A percentile compares a stretch with the other conserved stretches of the same genome.
phyloP scores from a whole-genome alignment of 1,140 invertebrate genomes.

The Sipha flava region DNA sequence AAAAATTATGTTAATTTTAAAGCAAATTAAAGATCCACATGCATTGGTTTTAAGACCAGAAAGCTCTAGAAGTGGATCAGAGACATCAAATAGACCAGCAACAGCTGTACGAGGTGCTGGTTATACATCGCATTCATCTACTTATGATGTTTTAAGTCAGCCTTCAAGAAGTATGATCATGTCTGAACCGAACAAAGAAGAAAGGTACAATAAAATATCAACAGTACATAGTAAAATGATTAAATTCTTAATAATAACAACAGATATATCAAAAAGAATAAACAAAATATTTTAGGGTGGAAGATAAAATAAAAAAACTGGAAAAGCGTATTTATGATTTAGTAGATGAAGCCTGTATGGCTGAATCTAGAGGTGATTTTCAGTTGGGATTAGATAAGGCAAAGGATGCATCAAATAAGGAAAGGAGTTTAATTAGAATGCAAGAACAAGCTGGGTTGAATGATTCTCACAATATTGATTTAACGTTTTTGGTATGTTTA shows the following conservation, averaged over 20 bases:
- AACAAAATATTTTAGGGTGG: constrained; percentile 52
- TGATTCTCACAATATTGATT: constrained; percentile 82
- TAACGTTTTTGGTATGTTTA: constrained; percentile 76
- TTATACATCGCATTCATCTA: constrained; percentile 66
- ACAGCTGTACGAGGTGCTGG: constrained; percentile 93
- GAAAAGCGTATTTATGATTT: constrained; percentile 74
- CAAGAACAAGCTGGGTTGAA: constrained; percentile 81
- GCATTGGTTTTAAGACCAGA: background rate
- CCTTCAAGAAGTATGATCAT: constrained; percentile 51
- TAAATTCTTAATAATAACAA: background rate
- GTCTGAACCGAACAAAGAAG: constrained; percentile 46
- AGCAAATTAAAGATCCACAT: constrained; percentile 27
- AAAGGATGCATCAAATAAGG: constrained; percentile 90
- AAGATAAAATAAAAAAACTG: constrained; percentile 73
- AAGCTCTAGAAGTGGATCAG: constrained; percentile 16
- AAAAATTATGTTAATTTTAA: background rate
- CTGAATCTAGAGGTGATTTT: constrained; percentile 49
- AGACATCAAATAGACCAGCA: constrained; percentile 63
- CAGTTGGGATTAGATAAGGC: constrained; percentile 78
- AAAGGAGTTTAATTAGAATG: constrained; percentile 76
- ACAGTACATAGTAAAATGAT: background rate
- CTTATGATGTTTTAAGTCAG: constrained; percentile 69
- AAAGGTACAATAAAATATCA: constrained; percentile 54
- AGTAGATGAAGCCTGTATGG: constrained; percentile 73
- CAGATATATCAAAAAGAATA: background rate